phyloP scores from a whole-genome alignment of 2,888 invertebrate genomes.

The Strigamia maritima region DNA sequence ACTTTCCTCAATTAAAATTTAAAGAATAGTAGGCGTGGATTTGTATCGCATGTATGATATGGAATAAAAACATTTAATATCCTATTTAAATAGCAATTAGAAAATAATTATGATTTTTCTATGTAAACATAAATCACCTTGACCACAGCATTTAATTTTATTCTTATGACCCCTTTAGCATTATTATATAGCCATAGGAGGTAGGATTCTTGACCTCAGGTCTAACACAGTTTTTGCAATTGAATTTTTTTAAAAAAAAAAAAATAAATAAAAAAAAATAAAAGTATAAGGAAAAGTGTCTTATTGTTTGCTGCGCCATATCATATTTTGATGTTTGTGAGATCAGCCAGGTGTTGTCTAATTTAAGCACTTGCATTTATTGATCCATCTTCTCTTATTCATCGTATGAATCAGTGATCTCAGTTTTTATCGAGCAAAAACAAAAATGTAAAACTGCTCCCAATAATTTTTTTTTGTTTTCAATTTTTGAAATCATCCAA shows the following conservation, averaged over 20 bases:
- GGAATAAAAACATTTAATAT: background rate
- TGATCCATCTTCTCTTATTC: background rate
- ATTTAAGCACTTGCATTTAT: background rate
- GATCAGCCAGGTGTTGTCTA: background rate
- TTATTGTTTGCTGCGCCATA: background rate
- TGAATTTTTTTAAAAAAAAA: background rate
- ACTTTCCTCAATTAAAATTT: background rate
- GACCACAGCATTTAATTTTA: background rate
- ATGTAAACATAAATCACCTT: constrained; percentile 25
- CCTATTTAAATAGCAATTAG: constrained; percentile 1
- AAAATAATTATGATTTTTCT: constrained; percentile 5
- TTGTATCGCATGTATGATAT: background rate
- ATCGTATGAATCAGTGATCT: background rate
- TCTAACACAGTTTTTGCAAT: constrained; percentile 6
- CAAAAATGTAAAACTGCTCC: background rate
- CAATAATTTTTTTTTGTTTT: background rate
- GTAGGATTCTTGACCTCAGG: background rate
- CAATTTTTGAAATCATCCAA: background rate
- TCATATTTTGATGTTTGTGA: background rate
- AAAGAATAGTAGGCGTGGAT: constrained; percentile 9
- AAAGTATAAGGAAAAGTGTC: background rate
- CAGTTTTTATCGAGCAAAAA: background rate
- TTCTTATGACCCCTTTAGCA: background rate
- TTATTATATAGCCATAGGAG: constrained; percentile 1
- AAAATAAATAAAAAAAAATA: background rate